phyloP scores from a whole-genome alignment of 2,797 vertebrate species.

The Zenarchopterus dispar region DNA sequence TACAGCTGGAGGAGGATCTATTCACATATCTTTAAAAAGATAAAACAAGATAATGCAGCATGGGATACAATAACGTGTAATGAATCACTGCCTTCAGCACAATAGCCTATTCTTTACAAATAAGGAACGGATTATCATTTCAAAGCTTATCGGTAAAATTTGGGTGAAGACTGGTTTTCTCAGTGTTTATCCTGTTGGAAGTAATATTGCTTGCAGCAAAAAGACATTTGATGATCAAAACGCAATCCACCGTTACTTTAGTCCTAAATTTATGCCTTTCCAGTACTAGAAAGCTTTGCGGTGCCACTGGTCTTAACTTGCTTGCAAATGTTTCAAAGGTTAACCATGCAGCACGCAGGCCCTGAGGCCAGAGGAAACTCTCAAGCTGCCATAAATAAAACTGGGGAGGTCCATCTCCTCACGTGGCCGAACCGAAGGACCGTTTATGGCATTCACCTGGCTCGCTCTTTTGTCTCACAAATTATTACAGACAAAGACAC shows the following conservation, averaged over 20 bases:
- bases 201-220: not conserved
- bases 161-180: not conserved
- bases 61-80: constrained; percentile 8
- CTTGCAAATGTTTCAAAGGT: constrained; percentile 47
- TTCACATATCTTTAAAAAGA: not conserved
- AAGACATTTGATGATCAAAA: not conserved
- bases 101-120: constrained; percentile 13
- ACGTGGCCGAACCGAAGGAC: constrained; percentile 2
- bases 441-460: constrained; percentile 5
- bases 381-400: constrained; percentile 36
- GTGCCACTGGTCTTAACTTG: constrained; percentile 49
- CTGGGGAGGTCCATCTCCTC: constrained; percentile 19
- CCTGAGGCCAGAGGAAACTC: constrained; percentile 42
- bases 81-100: constrained; percentile 11
- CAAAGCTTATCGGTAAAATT: not conserved
- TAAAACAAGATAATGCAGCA: constrained; percentile 9
- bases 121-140: constrained; percentile 13
- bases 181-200: too few species aligned
- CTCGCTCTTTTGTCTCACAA: not conserved
- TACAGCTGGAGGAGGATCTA: not conserved
- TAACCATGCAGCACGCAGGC: constrained; percentile 22
- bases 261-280: constrained; percentile 24
- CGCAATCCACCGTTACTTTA: too few species aligned
- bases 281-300: constrained; percentile 41
- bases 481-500: constrained; percentile 3